These are phyloP conservation scores for Myotis vivesi DNA, from an alignment of 2,797 vertebrate species.

Conservation along the genomic window DNA sequence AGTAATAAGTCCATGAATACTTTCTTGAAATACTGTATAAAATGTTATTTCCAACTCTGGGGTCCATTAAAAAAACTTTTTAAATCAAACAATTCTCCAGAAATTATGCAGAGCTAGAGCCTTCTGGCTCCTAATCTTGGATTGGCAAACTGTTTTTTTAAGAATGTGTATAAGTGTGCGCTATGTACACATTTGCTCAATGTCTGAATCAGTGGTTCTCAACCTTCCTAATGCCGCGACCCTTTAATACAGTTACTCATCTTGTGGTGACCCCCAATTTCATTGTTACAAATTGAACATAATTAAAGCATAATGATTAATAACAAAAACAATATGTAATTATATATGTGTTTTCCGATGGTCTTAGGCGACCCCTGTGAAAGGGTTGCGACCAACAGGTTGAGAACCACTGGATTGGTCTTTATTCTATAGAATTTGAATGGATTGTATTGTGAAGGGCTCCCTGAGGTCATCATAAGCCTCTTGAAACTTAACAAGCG, in stretches of 20 bases:
- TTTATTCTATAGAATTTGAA: constrained; percentile 30
- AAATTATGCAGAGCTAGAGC: background rate
- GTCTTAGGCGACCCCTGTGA: no score
- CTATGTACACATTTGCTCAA: background rate
- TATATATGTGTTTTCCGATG: no score
- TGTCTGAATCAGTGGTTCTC: background rate
- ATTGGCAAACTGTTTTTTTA: background rate
- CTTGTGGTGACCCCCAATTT: no score
- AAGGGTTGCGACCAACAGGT: no score
- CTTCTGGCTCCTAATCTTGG: background rate
- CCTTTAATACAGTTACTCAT: no score
- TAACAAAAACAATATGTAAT: no score
- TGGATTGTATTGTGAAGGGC: background rate
- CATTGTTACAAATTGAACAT: no score
- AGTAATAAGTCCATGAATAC: background rate
- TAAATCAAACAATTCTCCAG: background rate
- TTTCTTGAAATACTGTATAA: background rate
- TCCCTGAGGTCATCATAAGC: background rate
- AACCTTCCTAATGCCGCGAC: no score
- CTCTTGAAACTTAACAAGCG: constrained; percentile 16
- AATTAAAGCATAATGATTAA: no score
- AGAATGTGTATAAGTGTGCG: background rate
- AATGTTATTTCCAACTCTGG: background rate
- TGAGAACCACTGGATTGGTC: background rate
- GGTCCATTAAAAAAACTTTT: background rate